A percentile compares a stretch with the other conserved stretches of the same genome.
These are phyloP conservation scores for Glyptemys insculpta DNA, from an alignment of 2,797 vertebrate genomes.

Conservation along the genomic window DNA sequence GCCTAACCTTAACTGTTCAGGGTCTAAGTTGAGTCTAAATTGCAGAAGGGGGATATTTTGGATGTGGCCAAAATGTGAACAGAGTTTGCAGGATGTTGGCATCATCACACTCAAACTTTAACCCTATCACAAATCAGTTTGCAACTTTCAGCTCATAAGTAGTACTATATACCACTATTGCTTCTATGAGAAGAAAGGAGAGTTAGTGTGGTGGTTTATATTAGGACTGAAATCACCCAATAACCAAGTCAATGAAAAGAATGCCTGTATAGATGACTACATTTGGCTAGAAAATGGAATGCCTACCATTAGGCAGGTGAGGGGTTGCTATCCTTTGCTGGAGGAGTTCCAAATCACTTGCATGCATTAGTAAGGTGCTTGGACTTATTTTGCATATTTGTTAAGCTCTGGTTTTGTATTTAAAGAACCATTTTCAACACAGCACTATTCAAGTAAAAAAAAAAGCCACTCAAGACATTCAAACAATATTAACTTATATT, in stretches of 20 bases:
- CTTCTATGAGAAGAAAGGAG: neutral
- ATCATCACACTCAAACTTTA: neutral
- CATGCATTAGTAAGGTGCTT: neutral
- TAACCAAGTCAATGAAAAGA: conserved; percentile 1
- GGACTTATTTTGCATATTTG: neutral
- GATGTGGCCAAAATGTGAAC: neutral
- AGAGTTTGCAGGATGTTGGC: neutral
- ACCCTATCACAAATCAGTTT: neutral
- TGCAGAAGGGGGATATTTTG: neutral
- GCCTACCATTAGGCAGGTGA: neutral
- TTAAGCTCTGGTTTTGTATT: neutral
- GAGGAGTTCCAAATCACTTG: conserved; percentile 30
- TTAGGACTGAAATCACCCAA: conserved; percentile 9
- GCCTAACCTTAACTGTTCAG: neutral
- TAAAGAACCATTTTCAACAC: neutral
- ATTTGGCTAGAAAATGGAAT: conserved; percentile 11
- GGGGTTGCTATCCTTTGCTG: neutral
- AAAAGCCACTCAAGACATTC: neutral
- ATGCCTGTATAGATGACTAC: neutral
- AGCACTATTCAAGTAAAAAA: conserved; percentile 35
- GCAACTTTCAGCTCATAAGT: neutral
- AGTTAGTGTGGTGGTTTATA: neutral
- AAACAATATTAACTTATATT: conserved; percentile 23
- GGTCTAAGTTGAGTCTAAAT: neutral
- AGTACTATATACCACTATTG: neutral